These are phyloP conservation scores for Podarcis cretensis DNA, from an alignment of 2,113 vertebrate genomes.

Conservation along the genomic window DNA sequence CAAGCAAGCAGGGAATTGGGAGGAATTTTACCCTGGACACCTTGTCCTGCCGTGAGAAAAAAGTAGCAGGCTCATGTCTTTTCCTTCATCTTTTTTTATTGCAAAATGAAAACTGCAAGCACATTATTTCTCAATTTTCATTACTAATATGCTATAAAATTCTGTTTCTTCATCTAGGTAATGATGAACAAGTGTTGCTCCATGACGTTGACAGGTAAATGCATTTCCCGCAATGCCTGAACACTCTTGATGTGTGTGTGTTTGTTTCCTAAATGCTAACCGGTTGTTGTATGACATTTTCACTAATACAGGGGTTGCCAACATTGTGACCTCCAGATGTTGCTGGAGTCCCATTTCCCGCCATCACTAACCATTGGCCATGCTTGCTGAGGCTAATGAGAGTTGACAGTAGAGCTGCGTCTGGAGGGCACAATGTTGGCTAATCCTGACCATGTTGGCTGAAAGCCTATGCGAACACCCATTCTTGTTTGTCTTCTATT, in stretches of 20 bases:
- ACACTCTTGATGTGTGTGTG: slow-evolving; percentile 5
- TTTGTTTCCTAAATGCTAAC: background rate
- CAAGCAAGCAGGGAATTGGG: background rate
- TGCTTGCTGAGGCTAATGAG: too few species aligned
- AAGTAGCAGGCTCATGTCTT: background rate
- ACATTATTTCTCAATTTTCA: background rate
- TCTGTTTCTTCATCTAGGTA: slow-evolving; percentile 82
- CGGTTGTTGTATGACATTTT: background rate
- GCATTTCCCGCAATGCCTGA: slow-evolving; percentile 49
- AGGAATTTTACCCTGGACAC: background rate
- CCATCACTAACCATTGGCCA: too few species aligned
- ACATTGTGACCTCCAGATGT: too few species aligned
- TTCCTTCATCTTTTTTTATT: background rate
- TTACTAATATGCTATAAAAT: slow-evolving; percentile 28
- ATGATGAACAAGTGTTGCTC: slow-evolving; percentile 98
- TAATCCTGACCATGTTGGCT: too few species aligned
- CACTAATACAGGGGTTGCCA: background rate
- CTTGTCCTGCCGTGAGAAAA: background rate
- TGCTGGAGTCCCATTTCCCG: too few species aligned
- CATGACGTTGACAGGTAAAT: slow-evolving; percentile 96
- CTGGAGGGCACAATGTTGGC: too few species aligned
- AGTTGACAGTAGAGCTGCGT: too few species aligned
- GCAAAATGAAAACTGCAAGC: slow-evolving; percentile 7
- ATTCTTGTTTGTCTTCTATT: background rate
- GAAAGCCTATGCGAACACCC: too few species aligned